phyloP scores from a whole-genome alignment of 2,113 vertebrate species.

The Salvelinus alpinus region DNA sequence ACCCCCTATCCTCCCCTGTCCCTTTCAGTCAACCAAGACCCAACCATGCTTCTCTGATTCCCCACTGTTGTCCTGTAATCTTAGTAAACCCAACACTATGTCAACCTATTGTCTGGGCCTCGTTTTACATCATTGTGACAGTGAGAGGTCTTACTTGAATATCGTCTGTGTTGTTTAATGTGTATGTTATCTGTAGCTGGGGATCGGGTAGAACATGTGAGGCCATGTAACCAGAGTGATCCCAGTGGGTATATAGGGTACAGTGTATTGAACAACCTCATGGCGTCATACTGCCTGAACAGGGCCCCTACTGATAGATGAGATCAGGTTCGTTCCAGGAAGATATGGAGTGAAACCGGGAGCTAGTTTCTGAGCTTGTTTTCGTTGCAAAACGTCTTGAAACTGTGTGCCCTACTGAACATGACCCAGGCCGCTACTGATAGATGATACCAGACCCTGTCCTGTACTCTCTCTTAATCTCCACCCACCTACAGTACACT shows the following conservation, averaged over 20 bases:
- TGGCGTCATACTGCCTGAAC: not conserved
- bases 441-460: not conserved
- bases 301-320: not conserved
- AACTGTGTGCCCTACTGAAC: not conserved
- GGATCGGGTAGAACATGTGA: not conserved
- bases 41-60: not conserved
- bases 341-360: too few relatives aligned
- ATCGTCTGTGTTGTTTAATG: too few relatives aligned
- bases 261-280: not conserved
- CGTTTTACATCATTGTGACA: not conserved
- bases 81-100: not conserved
- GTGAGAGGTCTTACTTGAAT: not conserved
- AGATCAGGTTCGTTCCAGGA: not conserved
- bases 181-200: too few relatives aligned
- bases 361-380: too few relatives aligned
- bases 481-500: not conserved
- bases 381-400: too few relatives aligned
- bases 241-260: not conserved
- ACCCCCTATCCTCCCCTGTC: not conserved
- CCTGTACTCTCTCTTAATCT: not conserved
- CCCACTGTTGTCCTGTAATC: not conserved
- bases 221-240: not conserved
- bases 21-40: not conserved
- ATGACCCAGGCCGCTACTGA: not conserved
- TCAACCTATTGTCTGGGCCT: not conserved